Evolutionary conservation across 2,797 vertebrate genomes (phyloP), one percentile per base, ranked within the genome.

Genomic region (Dendrocincla tyrannina): DNA sequence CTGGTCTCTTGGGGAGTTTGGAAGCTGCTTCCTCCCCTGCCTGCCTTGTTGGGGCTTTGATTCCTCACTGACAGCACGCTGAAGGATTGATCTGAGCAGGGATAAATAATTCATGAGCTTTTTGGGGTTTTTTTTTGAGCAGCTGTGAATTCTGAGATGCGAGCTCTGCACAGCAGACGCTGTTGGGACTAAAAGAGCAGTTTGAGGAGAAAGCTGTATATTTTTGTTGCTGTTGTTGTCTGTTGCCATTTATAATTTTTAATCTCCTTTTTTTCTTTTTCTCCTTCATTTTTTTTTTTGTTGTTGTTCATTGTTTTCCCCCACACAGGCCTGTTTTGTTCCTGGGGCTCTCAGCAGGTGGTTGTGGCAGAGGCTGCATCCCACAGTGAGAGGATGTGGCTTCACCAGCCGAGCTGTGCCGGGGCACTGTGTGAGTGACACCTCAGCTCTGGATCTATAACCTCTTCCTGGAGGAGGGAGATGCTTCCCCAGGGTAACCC

Each of bases 61-160:
- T 97, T 95, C 93, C 91, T 78, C 60, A 3, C 94, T 97, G 97
- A 95, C 97, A 92, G 96, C 69, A 37, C 3, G 44, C 96, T 95
- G 96, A 97, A 76, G 91, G 96, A 95, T 96, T 94, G 97, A 97
- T 97, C 97, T 74, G 85, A 85, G 79, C 2, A 0, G 28, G 60
- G 12, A 87, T 97, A 58, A 97, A 97, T 98, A 96, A 98, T 97
- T 97, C 97, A 97, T 95, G 95, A 95, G 91, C 60, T 72, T 79
- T 72, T 82, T 39, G 10, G 75, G 58, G 3, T 66, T 87, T 69
- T 87, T 69, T 66, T 86, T 82, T 3, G 64, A 93, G 96, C 96
- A 91, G 95, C 97, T 59, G 93, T 37, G 87, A 90, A 85, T 95
- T 87, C 83, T 49, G 79, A 97, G 95, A 72, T 5, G 44, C 3